phyloP scores from a whole-genome alignment of 1,140 invertebrate species.

The Ylistrum balloti region DNA sequence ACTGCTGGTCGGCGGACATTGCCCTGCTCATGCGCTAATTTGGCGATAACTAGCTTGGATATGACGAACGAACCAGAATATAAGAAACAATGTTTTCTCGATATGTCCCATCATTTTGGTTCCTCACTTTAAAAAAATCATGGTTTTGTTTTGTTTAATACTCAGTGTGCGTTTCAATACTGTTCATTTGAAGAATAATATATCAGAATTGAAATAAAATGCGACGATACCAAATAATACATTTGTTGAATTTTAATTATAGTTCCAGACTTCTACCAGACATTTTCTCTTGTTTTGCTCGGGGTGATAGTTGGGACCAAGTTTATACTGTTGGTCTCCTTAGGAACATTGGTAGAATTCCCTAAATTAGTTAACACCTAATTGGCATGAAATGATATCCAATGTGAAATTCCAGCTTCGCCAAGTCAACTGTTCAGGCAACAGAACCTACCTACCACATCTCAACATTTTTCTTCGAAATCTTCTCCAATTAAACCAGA shows the following conservation, averaged over 20 bases:
- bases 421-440: too few relatives aligned
- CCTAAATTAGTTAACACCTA: too few relatives aligned
- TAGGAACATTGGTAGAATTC: too few relatives aligned
- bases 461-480: neutral
- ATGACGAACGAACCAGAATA: neutral
- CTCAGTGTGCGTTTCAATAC: conserved; percentile 4
- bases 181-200: neutral
- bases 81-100: neutral
- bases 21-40: neutral
- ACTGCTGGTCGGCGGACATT: neutral
- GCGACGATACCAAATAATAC: neutral
- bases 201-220: conserved; percentile 23
- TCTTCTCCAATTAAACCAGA: neutral
- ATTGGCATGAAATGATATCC: too few relatives aligned
- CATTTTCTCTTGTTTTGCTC: too few relatives aligned
- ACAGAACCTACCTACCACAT: neutral
- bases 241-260: too few relatives aligned
- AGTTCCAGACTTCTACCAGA: neutral
- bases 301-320: too few relatives aligned
- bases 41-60: neutral
- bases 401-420: too few relatives aligned
- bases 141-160: neutral
- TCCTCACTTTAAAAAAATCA: neutral
- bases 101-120: neutral
- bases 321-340: too few relatives aligned